Conservation (phyloP, 2,113 vertebrate genomes). For the Urocolius indicus region DNA sequence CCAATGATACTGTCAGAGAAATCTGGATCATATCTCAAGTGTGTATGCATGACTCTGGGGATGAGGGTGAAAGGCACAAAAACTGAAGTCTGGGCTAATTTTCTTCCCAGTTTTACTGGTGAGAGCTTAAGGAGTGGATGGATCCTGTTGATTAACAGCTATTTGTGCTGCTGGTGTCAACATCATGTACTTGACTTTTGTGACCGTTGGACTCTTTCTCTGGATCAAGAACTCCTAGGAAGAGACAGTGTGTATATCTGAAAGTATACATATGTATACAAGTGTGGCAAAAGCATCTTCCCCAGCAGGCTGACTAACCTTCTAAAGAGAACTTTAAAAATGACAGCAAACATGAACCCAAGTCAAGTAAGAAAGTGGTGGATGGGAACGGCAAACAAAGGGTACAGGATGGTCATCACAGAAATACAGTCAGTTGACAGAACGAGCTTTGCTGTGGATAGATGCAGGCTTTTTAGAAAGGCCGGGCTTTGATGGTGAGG, state of each 20-base stretch:
- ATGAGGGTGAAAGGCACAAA: neutral
- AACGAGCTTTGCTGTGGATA: neutral
- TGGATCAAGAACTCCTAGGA: neutral
- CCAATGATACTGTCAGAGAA: neutral
- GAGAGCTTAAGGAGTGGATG: neutral
- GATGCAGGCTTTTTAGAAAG: neutral
- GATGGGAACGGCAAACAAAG: neutral
- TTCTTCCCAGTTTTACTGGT: neutral
- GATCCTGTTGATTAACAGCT: neutral
- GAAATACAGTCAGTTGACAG: neutral
- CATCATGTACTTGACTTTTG: neutral
- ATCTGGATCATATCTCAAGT: neutral
- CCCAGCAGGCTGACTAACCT: neutral
- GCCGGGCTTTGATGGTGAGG: neutral
- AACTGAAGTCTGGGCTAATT: fast-evolving
- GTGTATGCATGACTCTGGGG: neutral
- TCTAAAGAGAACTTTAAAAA: neutral
- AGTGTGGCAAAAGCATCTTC: neutral
- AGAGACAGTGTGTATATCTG: too few species aligned
- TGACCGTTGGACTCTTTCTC: neutral
- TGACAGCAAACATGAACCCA: neutral
- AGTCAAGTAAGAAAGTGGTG: neutral
- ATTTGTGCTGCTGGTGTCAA: neutral
- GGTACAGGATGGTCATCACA: neutral
- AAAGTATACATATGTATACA: too few species aligned